A percentile compares a stretch with the other conserved stretches of the same genome.
These are phyloP conservation scores for Rana temporaria DNA, from an alignment of 2,113 vertebrate species.

Conservation along the genomic window DNA sequence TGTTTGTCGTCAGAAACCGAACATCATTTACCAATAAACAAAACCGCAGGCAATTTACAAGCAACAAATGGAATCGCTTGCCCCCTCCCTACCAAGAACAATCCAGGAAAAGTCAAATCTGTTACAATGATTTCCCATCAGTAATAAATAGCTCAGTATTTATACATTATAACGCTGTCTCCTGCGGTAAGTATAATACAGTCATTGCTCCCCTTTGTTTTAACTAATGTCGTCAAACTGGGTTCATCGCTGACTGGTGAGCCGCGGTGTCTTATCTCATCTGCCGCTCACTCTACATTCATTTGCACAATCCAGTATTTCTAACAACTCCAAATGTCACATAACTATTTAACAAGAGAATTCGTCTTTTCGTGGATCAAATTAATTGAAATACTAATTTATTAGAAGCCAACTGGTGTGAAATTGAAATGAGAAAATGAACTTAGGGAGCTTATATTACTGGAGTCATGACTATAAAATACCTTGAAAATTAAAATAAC, in stretches of 20 bases:
- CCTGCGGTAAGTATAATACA: neutral
- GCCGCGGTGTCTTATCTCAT: constrained; percentile 16
- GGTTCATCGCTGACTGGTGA: constrained; percentile 25
- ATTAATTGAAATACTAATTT: neutral
- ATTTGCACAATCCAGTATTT: neutral
- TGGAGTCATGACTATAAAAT: no score
- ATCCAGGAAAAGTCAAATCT: constrained; percentile 13
- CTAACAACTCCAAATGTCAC: neutral
- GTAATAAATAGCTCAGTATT: neutral
- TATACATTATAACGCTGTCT: neutral
- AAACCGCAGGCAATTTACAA: constrained; percentile 42
- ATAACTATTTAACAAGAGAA: neutral
- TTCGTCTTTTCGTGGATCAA: neutral
- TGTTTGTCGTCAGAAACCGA: neutral
- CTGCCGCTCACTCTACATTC: neutral
- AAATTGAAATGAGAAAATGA: neutral
- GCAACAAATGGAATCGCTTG: constrained; percentile 24
- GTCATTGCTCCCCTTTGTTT: neutral
- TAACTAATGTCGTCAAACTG: constrained; percentile 47
- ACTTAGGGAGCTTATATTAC: no score
- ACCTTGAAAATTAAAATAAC: neutral
- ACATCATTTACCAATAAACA: constrained; percentile 24
- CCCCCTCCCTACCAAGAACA: constrained; percentile 24
- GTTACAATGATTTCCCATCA: constrained; percentile 11
- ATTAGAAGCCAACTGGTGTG: neutral